A percentile compares a stretch with the other conserved stretches of the same genome.
Conservation (phyloP, 92 coral and sea anemone genomes). For the Pocillopora meandrina region DNA sequence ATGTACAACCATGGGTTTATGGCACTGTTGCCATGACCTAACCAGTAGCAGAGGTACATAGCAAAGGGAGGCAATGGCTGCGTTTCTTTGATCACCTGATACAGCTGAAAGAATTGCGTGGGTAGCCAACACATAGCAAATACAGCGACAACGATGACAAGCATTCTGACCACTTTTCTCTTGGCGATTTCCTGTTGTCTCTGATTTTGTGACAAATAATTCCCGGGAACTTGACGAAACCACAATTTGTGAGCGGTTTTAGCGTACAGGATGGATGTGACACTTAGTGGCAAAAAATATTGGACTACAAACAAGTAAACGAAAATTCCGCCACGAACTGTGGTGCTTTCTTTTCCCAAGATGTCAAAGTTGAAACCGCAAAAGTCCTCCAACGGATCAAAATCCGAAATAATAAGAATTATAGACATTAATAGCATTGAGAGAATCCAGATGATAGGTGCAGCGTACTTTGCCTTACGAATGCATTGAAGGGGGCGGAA, state of each 20-base stretch:
- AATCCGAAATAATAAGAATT: too few relatives aligned
- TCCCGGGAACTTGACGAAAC: constrained; percentile 58
- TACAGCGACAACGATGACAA: constrained; percentile 53
- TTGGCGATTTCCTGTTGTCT: constrained; percentile 34
- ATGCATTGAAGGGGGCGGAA: too few relatives aligned
- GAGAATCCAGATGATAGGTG: too few relatives aligned
- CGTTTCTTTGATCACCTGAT: not conserved
- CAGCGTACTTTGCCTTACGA: too few relatives aligned
- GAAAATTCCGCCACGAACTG: too few relatives aligned
- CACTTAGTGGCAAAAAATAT: constrained; percentile 45
- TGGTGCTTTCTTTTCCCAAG: too few relatives aligned
- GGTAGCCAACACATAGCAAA: constrained; percentile 72
- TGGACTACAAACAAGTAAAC: too few relatives aligned
- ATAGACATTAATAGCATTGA: too few relatives aligned
- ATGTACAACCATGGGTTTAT: constrained; percentile 31
- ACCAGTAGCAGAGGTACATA: constrained; percentile 39
- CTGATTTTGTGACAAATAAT: constrained; percentile 42
- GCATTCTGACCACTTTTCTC: constrained; percentile 48
- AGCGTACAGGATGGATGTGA: constrained; percentile 47
- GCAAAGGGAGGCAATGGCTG: constrained; percentile 31
- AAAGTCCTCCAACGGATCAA: too few relatives aligned
- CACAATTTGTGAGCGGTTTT: constrained; percentile 52
- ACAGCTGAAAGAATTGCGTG: constrained; percentile 38
- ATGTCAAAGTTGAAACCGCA: too few relatives aligned
- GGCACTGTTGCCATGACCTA: constrained; percentile 52